Base-by-base conservation (phyloP, 2,797 vertebrate genomes). In the Sebastes dallii region DNA sequence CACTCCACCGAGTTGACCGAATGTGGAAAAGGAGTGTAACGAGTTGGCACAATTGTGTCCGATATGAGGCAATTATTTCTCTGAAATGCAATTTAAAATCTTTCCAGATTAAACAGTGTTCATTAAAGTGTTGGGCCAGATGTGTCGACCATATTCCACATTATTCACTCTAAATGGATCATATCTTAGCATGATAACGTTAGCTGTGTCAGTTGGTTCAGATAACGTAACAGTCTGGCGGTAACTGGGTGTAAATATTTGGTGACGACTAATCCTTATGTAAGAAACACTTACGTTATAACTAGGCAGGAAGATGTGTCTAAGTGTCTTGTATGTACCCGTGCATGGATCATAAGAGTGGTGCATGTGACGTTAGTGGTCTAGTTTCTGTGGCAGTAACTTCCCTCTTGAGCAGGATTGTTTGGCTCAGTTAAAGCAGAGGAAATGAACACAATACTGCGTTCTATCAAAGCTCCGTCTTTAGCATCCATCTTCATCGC, bases 361-460 rank as follows among this genome's bases (percentile, higher is more conserved):
- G 50, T 60, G 1, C 22, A 55, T 34, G 66, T 75, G 52, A 39
- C 34, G 30, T 29, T 18, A 50, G 46, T 50, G 46, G 46, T 0
- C 1, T 0, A 50, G 46, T 50, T 20, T 18, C 46, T 50, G 46
- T 50, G 56, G 67, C 80, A 56, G 73, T 32, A 68, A 56, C 46
- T 60, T 10, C 85, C 29, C 61, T 72, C 46, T 32, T 52, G 55
- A 61, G 55, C 39, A 25, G 14, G 6, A 65, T 0, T 27, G 22
- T 64, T 50, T 76, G 27, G 66, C 66, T 16, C 66, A 68, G 50
- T 86, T 70, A 65, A 61, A 64, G 22, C 67, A 79, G 50, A 83
- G 84, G 73, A 84, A 90, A 91, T 86, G 42, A 84, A 77, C 32
- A 71, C 72, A 78, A 50, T n/a, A 55, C 69, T 71, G 83, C 30